phyloP scores from a whole-genome alignment of 2,113 vertebrate species.

The Phrynosoma blainvillii region DNA sequence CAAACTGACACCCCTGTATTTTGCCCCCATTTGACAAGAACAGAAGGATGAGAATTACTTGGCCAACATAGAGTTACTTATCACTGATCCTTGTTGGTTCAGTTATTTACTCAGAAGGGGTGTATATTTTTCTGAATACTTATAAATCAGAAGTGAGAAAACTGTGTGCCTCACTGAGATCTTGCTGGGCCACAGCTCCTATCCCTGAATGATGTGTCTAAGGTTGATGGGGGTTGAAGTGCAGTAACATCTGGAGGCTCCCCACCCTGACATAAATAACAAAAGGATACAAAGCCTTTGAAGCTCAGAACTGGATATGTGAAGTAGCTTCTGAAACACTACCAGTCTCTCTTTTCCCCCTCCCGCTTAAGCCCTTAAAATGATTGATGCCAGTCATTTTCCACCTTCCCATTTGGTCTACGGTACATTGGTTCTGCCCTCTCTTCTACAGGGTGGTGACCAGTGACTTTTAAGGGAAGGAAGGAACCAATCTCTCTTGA shows the following conservation, averaged over 20 bases:
- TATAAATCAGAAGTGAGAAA: background rate
- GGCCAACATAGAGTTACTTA: background rate
- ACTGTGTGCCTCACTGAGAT: background rate
- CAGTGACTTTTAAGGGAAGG: slow-evolving; percentile 8
- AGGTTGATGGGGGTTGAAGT: background rate
- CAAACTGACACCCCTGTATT: background rate
- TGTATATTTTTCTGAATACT: background rate
- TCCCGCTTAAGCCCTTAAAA: background rate
- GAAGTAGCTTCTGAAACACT: background rate
- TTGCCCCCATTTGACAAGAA: background rate
- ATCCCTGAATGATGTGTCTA: background rate
- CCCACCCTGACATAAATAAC: background rate
- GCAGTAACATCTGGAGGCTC: background rate
- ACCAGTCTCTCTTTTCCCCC: background rate
- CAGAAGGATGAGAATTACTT: no score
- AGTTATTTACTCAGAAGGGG: background rate
- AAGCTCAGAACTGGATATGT: background rate
- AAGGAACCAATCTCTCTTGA: background rate
- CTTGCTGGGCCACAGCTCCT: background rate
- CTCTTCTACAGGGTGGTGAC: background rate
- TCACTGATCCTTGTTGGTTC: background rate
- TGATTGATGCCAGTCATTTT: background rate
- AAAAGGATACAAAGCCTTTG: background rate
- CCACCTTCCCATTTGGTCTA: background rate
- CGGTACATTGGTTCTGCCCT: background rate